Evolutionary conservation across 2,113 vertebrate species (phyloP), one percentile per base, ranked within the genome.

Genomic region (Cynocephalus volans): DNA sequence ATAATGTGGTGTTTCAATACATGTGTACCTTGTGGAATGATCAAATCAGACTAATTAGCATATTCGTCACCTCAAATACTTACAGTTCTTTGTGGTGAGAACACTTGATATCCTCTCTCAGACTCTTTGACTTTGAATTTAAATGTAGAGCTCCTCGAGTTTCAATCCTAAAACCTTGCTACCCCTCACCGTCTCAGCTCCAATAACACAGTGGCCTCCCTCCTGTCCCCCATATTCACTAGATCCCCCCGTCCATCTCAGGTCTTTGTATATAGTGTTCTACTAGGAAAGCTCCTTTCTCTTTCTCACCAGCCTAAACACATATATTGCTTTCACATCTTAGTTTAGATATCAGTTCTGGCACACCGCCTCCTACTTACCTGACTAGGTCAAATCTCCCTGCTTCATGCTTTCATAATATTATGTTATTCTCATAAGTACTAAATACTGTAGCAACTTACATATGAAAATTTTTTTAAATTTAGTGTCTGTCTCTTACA

Each of bases 401-500:
- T 56, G 14, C 45, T 21, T 54, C 9, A 45, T 26, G 33, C 56
- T 75, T 93, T 65, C 69, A 18, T 54, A n/a, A 82, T n/a, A 33
- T 67, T 56, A 28, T 14, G 8, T 52, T 96, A 82, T 36, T 92
- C 67, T 81, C n/a, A 41, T 52, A 33, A 93, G 50, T 73, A 81
- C 65, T 58, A 82, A 86, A 58, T 33, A 72, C n/a, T 6, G 23
- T 85, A 72, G 45, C 17, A 81, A 92, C 58, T 76, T 90, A 54
- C 60, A 12, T 58, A 41, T 41, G 41, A 41, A 41, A 41, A 41
- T 65, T 62, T 56, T 69, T 69, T 69, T n/a, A 41, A 41, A 41
- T 70, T 50, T 45, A 90, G 52, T 77, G 26, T 82, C 85, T 92
- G 36, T 77, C 80, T 70, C 64, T 82, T 65, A 54, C 65, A 89